Evolutionary conservation across 2,113 vertebrate species (phyloP).

Genomic region (Mystacornis crossleyi): DNA sequence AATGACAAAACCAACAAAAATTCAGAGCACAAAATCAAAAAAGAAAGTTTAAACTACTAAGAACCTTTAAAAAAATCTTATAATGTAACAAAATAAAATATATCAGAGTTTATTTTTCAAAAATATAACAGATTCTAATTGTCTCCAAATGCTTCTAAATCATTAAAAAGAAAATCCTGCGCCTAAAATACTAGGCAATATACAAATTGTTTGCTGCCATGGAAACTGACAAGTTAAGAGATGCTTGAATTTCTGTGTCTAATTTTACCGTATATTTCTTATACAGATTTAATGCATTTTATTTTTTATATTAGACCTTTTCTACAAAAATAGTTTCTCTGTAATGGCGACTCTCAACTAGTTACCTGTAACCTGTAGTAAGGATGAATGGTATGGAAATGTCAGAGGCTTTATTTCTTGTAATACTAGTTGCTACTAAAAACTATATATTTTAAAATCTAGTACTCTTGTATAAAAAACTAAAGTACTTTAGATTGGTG

Average conservation of each 20-base stretch:
- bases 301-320: background rate
- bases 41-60: background rate
- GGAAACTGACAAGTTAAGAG: slow-evolving; percentile 47
- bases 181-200: background rate
- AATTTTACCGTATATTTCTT: background rate
- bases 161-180: background rate
- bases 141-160: background rate
- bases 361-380: background rate
- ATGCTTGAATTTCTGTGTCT: background rate
- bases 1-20: background rate
- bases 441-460: background rate
- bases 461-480: background rate
- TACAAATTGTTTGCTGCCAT: slow-evolving; percentile 43
- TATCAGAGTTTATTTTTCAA: background rate
- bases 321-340: background rate
- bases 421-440: background rate
- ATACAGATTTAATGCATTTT: background rate
- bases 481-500: background rate
- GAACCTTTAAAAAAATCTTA: background rate
- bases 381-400: background rate
- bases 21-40: background rate
- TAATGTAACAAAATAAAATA: background rate
- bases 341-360: background rate
- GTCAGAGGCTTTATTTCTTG: background rate
- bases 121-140: background rate